A percentile compares a stretch with the other conserved stretches of the same genome.
Evolutionary conservation across 2,888 invertebrate species (phyloP).

Genomic region (Sinopyrophorus schimmeli): DNA sequence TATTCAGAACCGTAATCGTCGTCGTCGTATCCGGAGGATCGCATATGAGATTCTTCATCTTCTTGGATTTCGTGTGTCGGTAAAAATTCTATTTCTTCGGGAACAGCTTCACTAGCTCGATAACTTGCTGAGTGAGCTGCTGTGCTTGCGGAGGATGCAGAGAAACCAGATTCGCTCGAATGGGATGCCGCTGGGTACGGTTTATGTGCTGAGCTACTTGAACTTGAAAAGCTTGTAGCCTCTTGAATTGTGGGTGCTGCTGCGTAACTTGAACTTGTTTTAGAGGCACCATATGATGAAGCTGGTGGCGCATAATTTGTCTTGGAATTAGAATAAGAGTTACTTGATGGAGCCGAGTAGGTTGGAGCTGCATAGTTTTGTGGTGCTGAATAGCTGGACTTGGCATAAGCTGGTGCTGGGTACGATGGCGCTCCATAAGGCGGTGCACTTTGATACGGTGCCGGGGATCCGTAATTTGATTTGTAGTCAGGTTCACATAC

Average conservation of each 20-base stretch:
- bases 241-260: slow-evolving; percentile 23
- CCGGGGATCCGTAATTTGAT: slow-evolving; percentile 21
- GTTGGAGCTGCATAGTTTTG: slow-evolving; percentile 18
- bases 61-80: neutral
- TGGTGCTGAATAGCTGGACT: slow-evolving; percentile 16
- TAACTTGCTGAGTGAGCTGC: slow-evolving; percentile 12
- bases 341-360: slow-evolving; percentile 30
- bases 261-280: slow-evolving; percentile 13
- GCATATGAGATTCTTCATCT: slow-evolving; percentile 19
- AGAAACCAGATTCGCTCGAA: slow-evolving; percentile 4
- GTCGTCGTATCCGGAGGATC: slow-evolving; percentile 34
- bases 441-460: slow-evolving; percentile 10
- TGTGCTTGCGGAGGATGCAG: slow-evolving; percentile 22
- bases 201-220: slow-evolving; percentile 4
- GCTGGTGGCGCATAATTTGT: slow-evolving; percentile 23
- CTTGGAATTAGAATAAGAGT: too few relatives aligned
- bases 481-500: slow-evolving; percentile 47
- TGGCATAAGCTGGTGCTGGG: slow-evolving; percentile 11
- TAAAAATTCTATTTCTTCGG: slow-evolving; percentile 30
- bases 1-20: slow-evolving; percentile 21
- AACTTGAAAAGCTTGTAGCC: too few relatives aligned
- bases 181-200: slow-evolving; percentile 5
- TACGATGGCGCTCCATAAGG: slow-evolving; percentile 9
- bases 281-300: slow-evolving; percentile 4
- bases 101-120: slow-evolving; percentile 19